phyloP scores from a whole-genome alignment of 37 sponge, comb jelly and placozoan species.

The Spongia lamella region DNA sequence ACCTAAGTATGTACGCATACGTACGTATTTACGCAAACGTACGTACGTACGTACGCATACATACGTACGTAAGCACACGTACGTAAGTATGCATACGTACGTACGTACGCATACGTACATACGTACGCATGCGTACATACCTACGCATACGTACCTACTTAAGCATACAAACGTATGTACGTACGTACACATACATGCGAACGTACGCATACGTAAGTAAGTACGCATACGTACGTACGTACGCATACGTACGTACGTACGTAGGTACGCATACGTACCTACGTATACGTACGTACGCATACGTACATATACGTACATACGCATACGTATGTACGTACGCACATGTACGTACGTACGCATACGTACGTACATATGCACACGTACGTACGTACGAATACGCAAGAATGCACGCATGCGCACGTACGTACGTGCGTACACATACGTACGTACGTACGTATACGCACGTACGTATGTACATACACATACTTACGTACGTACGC shows the following conservation, averaged over 20 bases:
- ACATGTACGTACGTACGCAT: too few species aligned
- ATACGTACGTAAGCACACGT: too few species aligned
- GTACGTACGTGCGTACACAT: too few species aligned
- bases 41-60: too few species aligned
- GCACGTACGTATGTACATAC: too few species aligned
- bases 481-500: too few species aligned
- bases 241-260: not conserved
- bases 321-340: not conserved
- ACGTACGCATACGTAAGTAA: not conserved
- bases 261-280: constrained; percentile 8
- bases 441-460: too few species aligned
- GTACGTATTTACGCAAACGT: too few species aligned
- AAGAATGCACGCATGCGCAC: too few species aligned
- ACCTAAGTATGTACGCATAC: too few species aligned
- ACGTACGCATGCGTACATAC: not conserved
- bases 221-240: constrained; percentile 7
- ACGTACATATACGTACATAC: constrained; percentile 1
- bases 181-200: constrained; percentile 3
- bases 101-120: not conserved
- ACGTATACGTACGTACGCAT: not conserved
- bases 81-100: not conserved
- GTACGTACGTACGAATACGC: too few species aligned
- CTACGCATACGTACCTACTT: not conserved
- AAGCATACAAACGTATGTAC: constrained; percentile 5
- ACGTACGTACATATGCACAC: too few species aligned